Base-by-base conservation (phyloP, 2,888 invertebrate genomes). In the Hirtodrosophila duncani region DNA sequence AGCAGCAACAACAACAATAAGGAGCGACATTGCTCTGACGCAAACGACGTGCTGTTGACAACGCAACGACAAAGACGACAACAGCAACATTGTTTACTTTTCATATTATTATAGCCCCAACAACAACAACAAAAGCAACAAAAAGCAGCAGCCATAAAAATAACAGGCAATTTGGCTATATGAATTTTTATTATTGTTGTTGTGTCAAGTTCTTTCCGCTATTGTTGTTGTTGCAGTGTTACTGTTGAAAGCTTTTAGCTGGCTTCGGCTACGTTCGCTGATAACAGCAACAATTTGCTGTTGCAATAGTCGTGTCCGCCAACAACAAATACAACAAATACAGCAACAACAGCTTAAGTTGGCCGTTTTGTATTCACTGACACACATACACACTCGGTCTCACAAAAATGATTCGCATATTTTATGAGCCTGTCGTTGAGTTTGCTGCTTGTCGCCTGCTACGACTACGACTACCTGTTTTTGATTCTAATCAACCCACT, bases 21-120 rank as follows among this genome's bases (percentile, higher is more conserved):
- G n/a, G n/a, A 45, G 66, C 78, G 59, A 77, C 78, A 65, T 63
- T 70, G 78, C 78, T 70, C n/a, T n/a, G n/a, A n/a, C n/a, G n/a
- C n/a, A n/a, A n/a, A n/a, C n/a, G n/a, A n/a, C n/a, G n/a, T n/a
- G n/a, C n/a, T n/a, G n/a, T n/a, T n/a, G n/a, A n/a, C n/a, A n/a
- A n/a, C n/a, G n/a, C n/a, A n/a, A n/a, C n/a, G n/a, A n/a, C n/a
- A n/a, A n/a, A n/a, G n/a, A 21, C 21, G 9, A 42, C 42, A 33
- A 36, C 46, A 41, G 63, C 70, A 63, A 65, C 69, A 53, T 58
- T 67, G 69, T 67, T 67, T 61, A 61, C 55, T 62, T 67, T 61
- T 65, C 48, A 33, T 58, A 62, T 69, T 65, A 63, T 53, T 55
- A 66, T 55, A 50, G 51, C 52, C 50, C 51, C 59, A 66, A 48